Evolutionary conservation across 1,140 invertebrate species (phyloP), one percentile per base, ranked within the genome.

Genomic region (Hypothenemus hampei): DNA sequence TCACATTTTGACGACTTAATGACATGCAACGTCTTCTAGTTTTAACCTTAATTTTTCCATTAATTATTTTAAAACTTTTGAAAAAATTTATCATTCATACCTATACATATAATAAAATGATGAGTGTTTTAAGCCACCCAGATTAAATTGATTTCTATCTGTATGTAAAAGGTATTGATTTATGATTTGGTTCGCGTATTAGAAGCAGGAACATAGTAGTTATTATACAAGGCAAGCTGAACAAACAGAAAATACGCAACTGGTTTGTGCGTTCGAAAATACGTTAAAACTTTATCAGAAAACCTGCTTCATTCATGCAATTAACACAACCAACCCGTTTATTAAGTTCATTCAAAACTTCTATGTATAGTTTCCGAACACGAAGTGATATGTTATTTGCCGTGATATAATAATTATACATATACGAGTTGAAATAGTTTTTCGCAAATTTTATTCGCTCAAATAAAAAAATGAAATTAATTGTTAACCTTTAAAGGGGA

Each of bases 1-100:
- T 41, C 15, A 56, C 21, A 48, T 56, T 48, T 51, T 51, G 48
- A 57, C 20, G 55, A 57, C 55, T 57, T 57, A 57, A 57, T 57
- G 55, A 57, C 47, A 57, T 19, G 46, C n/a, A 13, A n/a, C n/a
- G n/a, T n/a, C n/a, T n/a, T n/a, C n/a, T n/a, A n/a, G n/a, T n/a
- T n/a, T n/a, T n/a, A n/a, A n/a, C n/a, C n/a, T n/a, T n/a, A n/a
- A n/a, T n/a, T n/a, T n/a, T n/a, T n/a, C n/a, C n/a, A n/a, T n/a
- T n/a, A n/a, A n/a, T n/a, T n/a, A n/a, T n/a, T n/a, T 15, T 1
- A 15, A 36, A 36, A n/a, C 10, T 20, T 21, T 21, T 20, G 19
- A 26, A 45, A 26, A 24, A 45, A 29, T 15, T 16, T 8, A 45
- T 21, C 41, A 8, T 24, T 45, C 23, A 26, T 13, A n/a, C n/a